Evolutionary conservation across 2,113 vertebrate species (phyloP), one percentile per base, ranked within the genome.

Genomic region (Megaleporinus macrocephalus): DNA sequence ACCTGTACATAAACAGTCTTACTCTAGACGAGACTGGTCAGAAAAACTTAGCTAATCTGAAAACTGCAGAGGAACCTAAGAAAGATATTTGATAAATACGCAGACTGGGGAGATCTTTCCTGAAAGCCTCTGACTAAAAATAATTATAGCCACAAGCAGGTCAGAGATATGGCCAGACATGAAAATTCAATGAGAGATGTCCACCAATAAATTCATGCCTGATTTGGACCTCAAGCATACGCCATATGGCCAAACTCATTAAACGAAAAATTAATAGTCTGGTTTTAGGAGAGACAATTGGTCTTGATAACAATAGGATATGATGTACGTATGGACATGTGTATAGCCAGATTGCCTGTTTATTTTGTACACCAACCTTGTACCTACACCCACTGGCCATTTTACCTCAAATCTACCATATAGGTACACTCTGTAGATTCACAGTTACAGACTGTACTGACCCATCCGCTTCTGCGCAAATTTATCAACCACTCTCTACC

Each of bases 71-170:
- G 29, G 14, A 22, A 11, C 5, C 11, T 41, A 20, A 71, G 51
- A 73, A 41, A 62, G 1, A 69, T 16, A 0, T 29, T 69, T 62
- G 20, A 14, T 13, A 63, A 55, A 12, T n/a, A 70, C 15, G 66
- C 30, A 65, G 30, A 76, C 61, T 59, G 26, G 20, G 15, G 27
- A 81, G 12, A 73, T 73, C 26, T 26, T 68, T 71, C 22, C 41
- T 49, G 51, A 82, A 53, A 47, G 29, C 47, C 78, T 24, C 61
- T 33, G 44, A 66, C 27, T 72, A 47, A 41, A 66, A 61, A 71
- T 61, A 80, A 84, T 84, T 79, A 82, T 72, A 81, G 36, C 63
- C 77, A 71, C 16, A 62, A 36, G 79, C 71, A 76, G 70, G 71
- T 66, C 27, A 61, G 20, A 78, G 30, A 27, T 63, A 26, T n/a